Evolutionary conservation across 1,140 invertebrate genomes (phyloP).

Genomic region (Drosophila repletoides): DNA sequence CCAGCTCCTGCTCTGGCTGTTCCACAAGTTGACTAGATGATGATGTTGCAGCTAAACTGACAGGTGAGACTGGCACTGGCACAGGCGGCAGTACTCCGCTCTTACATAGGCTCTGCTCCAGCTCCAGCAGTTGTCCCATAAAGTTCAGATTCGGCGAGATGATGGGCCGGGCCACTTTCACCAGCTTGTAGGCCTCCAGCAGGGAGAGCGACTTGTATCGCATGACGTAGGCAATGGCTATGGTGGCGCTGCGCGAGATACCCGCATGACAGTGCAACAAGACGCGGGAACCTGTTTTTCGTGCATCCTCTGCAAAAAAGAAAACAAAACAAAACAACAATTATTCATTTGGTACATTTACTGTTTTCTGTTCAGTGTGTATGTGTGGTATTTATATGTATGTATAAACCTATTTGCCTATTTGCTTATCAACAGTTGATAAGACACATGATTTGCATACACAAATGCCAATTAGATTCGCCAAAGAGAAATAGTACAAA

Average conservation of each 20-base stretch:
- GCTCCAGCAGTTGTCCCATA: constrained; percentile 96
- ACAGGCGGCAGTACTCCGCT: constrained; percentile 78
- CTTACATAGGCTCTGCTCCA: constrained; percentile 88
- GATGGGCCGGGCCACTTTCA: constrained; percentile 93
- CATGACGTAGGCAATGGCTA: constrained; percentile 97
- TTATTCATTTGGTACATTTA: neutral
- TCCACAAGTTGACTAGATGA: constrained; percentile 67
- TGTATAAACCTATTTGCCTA: constrained; percentile 13
- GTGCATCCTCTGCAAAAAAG: constrained; percentile 91
- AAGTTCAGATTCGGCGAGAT: constrained; percentile 99
- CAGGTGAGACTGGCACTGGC: constrained; percentile 16
- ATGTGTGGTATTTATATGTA: neutral
- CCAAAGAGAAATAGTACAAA: constrained; percentile 4
- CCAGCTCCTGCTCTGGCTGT: constrained; percentile 48
- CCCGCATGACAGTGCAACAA: constrained; percentile 98
- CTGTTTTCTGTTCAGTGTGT: neutral
- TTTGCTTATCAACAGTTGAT: constrained; percentile 22
- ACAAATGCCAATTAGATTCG: constrained; percentile 39
- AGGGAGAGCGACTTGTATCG: constrained; percentile 93
- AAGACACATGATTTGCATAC: constrained; percentile 20
- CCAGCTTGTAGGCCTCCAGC: constrained; percentile 94
- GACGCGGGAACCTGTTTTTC: constrained; percentile 89
- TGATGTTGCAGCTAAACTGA: constrained; percentile 10
- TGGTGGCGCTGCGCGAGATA: constrained; percentile 95
- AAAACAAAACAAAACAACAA: constrained; percentile 48